Conservation (phyloP, 2,888 invertebrate species). For the Megaustenia siamemsis region DNA sequence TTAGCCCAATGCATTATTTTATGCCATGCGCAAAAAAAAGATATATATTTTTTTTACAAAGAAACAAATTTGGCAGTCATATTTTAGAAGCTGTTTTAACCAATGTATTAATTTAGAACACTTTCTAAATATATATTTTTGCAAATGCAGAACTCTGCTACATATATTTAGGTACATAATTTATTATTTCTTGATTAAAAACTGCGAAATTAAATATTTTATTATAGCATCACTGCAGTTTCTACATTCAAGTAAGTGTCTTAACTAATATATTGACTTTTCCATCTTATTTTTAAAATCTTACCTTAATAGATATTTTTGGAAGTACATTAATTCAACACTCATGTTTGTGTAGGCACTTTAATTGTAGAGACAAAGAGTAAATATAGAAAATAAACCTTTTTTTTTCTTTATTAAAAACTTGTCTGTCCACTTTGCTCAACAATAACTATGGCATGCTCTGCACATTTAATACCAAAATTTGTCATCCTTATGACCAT, state of each 20-base stretch:
- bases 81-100: background rate
- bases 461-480: background rate
- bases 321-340: background rate
- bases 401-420: constrained; percentile 1
- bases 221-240: background rate
- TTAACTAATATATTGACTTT: background rate
- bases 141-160: background rate
- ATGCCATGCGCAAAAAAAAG: background rate
- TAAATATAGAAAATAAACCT: background rate
- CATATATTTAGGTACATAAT: background rate
- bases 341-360: too few species aligned
- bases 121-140: background rate
- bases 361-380: background rate
- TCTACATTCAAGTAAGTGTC: background rate
- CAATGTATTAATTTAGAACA: background rate
- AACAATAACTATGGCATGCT: background rate
- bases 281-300: background rate
- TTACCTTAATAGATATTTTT: background rate
- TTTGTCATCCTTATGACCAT: background rate
- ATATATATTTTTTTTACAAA: constrained; percentile 3
- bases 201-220: too few species aligned
- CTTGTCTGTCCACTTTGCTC: constrained; percentile 8
- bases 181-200: too few species aligned
- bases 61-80: background rate
- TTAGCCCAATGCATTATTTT: background rate